These are phyloP conservation scores for Arenaria interpres DNA, from an alignment of 2,113 vertebrate species.

Conservation along the genomic window DNA sequence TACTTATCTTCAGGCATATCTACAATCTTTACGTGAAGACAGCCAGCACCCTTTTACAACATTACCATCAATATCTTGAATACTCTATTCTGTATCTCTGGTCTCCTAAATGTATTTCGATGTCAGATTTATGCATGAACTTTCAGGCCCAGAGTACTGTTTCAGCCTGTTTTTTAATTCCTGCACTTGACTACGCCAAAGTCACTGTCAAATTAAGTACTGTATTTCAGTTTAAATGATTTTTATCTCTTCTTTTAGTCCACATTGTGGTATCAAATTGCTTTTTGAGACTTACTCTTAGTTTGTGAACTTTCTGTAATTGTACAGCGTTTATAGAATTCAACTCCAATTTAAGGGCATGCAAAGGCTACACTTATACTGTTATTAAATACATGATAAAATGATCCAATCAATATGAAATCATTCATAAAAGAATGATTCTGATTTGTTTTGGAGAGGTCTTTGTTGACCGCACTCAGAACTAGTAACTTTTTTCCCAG, in stretches of 20 bases:
- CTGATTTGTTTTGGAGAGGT: background rate
- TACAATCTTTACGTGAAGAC: background rate
- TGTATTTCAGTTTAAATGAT: background rate
- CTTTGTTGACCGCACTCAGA: background rate
- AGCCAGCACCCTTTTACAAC: background rate
- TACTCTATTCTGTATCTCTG: background rate
- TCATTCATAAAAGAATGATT: background rate
- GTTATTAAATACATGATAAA: background rate
- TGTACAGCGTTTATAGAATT: background rate
- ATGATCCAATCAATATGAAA: background rate
- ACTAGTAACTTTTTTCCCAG: background rate
- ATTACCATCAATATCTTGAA: background rate
- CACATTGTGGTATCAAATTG: background rate
- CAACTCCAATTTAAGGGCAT: background rate
- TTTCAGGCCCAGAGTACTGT: background rate
- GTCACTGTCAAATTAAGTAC: background rate
- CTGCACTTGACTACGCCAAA: background rate
- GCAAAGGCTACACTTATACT: background rate
- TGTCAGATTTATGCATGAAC: background rate
- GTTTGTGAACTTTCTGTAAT: background rate
- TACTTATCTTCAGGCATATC: background rate
- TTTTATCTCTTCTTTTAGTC: background rate
- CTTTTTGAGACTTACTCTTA: background rate
- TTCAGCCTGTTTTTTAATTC: background rate
- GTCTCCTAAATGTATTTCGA: background rate